phyloP scores from a whole-genome alignment of 2,113 vertebrate species.

The Accipiter cooperii region DNA sequence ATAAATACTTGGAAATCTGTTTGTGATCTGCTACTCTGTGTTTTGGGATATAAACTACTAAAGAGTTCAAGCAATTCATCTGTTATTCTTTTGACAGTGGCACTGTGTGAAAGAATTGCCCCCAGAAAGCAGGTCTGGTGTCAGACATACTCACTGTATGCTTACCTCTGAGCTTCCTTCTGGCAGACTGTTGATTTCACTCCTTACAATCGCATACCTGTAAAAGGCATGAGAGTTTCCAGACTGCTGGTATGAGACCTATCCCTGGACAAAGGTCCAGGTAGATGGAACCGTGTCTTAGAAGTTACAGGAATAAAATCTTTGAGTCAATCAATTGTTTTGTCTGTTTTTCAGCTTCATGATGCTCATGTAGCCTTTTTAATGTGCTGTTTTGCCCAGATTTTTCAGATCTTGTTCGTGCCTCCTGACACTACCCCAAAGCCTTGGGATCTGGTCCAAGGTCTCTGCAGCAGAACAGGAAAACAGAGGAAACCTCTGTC shows the following conservation, averaged over 20 bases:
- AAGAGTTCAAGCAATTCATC: background rate
- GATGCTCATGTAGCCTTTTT: background rate
- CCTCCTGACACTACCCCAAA: background rate
- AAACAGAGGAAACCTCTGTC: background rate
- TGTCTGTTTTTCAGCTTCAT: background rate
- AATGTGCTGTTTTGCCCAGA: background rate
- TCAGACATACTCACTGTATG: background rate
- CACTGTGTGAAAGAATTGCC: background rate
- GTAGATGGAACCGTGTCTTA: background rate
- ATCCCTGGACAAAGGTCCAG: background rate
- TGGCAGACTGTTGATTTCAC: background rate
- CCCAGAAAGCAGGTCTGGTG: background rate
- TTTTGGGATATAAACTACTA: background rate
- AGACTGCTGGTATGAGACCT: background rate
- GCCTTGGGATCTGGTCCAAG: background rate
- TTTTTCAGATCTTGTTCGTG: background rate
- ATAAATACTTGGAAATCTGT: background rate
- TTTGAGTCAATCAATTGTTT: background rate
- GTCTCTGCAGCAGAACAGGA: background rate
- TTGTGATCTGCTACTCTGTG: background rate
- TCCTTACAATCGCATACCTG: background rate
- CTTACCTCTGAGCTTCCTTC: background rate
- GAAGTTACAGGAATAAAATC: background rate
- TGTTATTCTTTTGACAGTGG: background rate
- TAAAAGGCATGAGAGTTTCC: background rate